These are phyloP conservation scores for Smittia aterrima DNA, from an alignment of 2,888 invertebrate genomes.

Conservation along the genomic window DNA sequence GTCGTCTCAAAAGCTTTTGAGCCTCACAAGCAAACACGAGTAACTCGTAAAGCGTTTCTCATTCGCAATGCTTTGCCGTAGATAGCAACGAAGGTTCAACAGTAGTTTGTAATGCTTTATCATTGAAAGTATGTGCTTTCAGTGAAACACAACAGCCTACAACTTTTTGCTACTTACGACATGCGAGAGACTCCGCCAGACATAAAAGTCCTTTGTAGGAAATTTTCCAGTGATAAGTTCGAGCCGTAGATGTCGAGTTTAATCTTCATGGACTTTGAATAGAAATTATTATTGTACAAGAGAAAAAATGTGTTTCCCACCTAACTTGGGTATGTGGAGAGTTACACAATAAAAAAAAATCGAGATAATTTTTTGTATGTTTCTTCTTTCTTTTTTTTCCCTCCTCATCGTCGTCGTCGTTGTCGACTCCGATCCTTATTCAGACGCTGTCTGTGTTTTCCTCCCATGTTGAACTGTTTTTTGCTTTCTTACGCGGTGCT, in stretches of 20 bases:
- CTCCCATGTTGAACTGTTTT: background rate
- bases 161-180: constrained; percentile 5
- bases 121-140: background rate
- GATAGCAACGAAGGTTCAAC: background rate
- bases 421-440: constrained; percentile 11
- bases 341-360: background rate
- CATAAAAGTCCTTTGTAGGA: constrained; percentile 10
- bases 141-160: background rate
- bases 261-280: background rate
- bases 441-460: constrained; percentile 13
- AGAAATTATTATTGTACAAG: constrained; percentile 19
- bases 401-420: too few species aligned
- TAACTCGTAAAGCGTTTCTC: background rate
- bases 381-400: background rate
- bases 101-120: constrained; percentile 10
- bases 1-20: too few species aligned
- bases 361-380: constrained; percentile 8
- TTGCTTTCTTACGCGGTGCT: background rate
- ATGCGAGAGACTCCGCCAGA: background rate
- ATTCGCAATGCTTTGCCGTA: background rate
- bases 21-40: too few species aligned
- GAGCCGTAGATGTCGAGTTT: constrained; percentile 4
- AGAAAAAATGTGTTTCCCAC: constrained; percentile 8
- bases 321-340: background rate
- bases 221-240: constrained; percentile 21